Conservation (phyloP, 2,888 invertebrate genomes). For the Ptychoptera albimana region DNA sequence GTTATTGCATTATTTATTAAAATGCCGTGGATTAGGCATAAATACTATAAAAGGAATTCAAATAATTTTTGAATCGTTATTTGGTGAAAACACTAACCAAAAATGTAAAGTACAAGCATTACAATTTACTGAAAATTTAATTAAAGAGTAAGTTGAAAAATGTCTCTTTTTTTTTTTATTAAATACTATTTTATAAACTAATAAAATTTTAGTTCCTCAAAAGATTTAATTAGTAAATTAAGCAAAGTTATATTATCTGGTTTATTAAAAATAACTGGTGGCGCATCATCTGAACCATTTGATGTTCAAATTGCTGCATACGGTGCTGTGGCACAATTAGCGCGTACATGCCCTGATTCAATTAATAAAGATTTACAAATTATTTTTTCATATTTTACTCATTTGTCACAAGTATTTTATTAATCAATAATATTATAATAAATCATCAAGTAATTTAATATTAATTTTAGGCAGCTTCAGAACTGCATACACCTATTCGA, state of each 20-base stretch:
- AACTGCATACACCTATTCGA: constrained; percentile 45
- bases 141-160: constrained; percentile 51
- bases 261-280: constrained; percentile 25
- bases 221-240: constrained; percentile 24
- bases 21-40: constrained; percentile 51
- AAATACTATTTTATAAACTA: no score
- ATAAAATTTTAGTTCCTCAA: constrained; percentile 18
- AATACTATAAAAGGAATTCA: constrained; percentile 69
- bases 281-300: constrained; percentile 22
- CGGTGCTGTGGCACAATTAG: constrained; percentile 31
- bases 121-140: constrained; percentile 65
- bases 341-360: constrained; percentile 35
- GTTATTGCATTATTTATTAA: constrained; percentile 65
- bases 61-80: constrained; percentile 78
- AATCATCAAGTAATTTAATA: no score
- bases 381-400: constrained; percentile 26
- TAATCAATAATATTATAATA: no score
- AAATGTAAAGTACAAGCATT: constrained; percentile 67
- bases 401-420: constrained; percentile 16
- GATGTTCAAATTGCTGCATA: constrained; percentile 35
- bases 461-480: constrained; percentile 19
- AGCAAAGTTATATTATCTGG: constrained; percentile 27
- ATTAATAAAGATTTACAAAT: constrained; percentile 47
- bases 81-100: constrained; percentile 66
- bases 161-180: not conserved